phyloP scores from a whole-genome alignment of 2,888 invertebrate genomes.

The Acanthopleura granulata region DNA sequence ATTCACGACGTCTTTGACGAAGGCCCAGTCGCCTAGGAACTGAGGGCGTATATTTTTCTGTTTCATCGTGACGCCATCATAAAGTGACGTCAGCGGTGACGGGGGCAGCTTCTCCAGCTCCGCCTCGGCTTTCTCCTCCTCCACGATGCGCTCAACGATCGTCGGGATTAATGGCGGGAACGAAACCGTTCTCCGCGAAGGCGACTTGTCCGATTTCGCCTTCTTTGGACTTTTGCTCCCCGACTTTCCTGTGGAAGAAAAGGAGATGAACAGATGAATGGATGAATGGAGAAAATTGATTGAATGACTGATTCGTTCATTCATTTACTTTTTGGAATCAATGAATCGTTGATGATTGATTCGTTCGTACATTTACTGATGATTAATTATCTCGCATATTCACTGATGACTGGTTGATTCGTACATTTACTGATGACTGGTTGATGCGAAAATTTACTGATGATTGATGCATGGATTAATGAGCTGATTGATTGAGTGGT shows the following conservation, averaged over 20 bases:
- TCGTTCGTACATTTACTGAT: too few relatives aligned
- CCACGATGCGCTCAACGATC: slow-evolving; percentile 43
- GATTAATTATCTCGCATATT: too few relatives aligned
- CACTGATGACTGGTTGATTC: too few relatives aligned
- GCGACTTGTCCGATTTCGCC: slow-evolving; percentile 11
- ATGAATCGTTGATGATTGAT: too few relatives aligned
- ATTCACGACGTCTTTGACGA: slow-evolving; percentile 21
- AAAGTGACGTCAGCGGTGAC: slow-evolving; percentile 55
- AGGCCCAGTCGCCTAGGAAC: slow-evolving; percentile 49
- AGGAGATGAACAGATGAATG: too few relatives aligned
- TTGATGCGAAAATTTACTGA: too few relatives aligned
- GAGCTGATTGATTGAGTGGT: too few relatives aligned
- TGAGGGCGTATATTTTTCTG: slow-evolving; percentile 44
- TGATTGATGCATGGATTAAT: too few relatives aligned
- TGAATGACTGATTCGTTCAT: too few relatives aligned
- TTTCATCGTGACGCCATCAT: slow-evolving; percentile 48
- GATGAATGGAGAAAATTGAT: too few relatives aligned
- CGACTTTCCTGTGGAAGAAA: background rate
- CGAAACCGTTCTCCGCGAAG: slow-evolving; percentile 38
- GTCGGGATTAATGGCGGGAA: slow-evolving; percentile 48
- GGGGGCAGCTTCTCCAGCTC: slow-evolving; percentile 41
- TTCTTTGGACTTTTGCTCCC: slow-evolving; percentile 12
- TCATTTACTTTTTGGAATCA: too few relatives aligned
- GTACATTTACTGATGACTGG: too few relatives aligned
- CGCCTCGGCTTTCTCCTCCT: slow-evolving; percentile 74